A percentile compares a stretch with the other conserved stretches of the same genome.
Evolutionary conservation across 2,797 vertebrate species (phyloP).

Genomic region (Siniperca undulata): DNA sequence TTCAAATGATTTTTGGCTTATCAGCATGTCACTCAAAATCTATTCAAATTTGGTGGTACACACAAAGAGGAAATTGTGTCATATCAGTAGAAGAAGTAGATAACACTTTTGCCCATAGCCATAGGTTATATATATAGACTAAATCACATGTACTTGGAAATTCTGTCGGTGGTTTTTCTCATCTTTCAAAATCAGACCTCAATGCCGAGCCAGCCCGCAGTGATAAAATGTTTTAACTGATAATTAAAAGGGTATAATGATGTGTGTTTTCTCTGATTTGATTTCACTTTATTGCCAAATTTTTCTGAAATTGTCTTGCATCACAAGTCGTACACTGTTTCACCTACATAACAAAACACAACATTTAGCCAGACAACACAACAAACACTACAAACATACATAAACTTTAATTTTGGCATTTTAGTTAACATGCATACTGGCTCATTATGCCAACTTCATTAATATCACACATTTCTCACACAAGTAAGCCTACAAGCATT

Average conservation of each 20-base stretch:
- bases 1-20: not conserved
- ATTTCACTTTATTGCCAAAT: not conserved
- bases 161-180: not conserved
- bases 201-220: not conserved
- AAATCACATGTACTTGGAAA: slow-evolving; percentile 1
- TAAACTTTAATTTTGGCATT: not conserved
- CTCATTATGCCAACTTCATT: not conserved
- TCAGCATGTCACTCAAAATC: not conserved
- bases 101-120: not conserved
- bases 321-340: not conserved
- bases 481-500: not conserved
- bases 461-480: not conserved
- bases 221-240: not conserved
- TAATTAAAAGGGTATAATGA: not conserved
- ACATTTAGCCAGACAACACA: not conserved
- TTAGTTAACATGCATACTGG: not conserved
- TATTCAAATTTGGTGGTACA: not conserved
- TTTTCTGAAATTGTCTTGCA: not conserved
- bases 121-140: not conserved
- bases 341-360: not conserved
- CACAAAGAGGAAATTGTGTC: not conserved
- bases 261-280: not conserved
- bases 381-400: not conserved
- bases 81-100: not conserved
- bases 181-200: not conserved